Conservation (phyloP, 2,113 vertebrate species). For the Zosterops hypoxanthus region DNA sequence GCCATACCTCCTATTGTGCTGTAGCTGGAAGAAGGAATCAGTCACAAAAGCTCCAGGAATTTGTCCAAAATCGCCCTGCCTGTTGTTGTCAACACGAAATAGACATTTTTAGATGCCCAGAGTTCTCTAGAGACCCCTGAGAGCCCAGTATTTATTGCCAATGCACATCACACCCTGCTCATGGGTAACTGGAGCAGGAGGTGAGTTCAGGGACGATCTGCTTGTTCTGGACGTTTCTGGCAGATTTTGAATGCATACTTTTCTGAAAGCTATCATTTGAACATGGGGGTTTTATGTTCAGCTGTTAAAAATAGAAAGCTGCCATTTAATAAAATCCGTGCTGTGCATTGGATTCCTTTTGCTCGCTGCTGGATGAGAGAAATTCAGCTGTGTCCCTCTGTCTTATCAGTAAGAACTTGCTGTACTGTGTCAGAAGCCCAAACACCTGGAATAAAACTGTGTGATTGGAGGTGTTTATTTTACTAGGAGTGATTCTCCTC, state of each 20-base stretch:
- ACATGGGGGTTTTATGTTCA: background rate
- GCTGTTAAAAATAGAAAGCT: constrained; percentile 2
- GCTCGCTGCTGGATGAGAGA: background rate
- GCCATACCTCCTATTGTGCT: background rate
- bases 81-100: background rate
- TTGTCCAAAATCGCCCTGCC: background rate
- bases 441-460: background rate
- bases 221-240: background rate
- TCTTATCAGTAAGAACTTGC: background rate
- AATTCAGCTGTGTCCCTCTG: background rate
- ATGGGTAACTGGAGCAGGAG: background rate
- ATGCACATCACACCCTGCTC: fast-evolving
- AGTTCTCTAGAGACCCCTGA: background rate
- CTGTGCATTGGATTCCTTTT: background rate
- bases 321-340: background rate
- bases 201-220: background rate
- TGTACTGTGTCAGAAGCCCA: background rate
- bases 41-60: background rate
- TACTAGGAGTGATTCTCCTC: background rate
- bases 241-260: background rate
- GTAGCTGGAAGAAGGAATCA: background rate
- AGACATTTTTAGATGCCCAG: background rate
- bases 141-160: background rate
- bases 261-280: background rate
- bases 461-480: background rate